A percentile compares a stretch with the other conserved stretches of the same genome.
Conservation (phyloP, 1,140 invertebrate genomes). For the Drosophila burlai region DNA sequence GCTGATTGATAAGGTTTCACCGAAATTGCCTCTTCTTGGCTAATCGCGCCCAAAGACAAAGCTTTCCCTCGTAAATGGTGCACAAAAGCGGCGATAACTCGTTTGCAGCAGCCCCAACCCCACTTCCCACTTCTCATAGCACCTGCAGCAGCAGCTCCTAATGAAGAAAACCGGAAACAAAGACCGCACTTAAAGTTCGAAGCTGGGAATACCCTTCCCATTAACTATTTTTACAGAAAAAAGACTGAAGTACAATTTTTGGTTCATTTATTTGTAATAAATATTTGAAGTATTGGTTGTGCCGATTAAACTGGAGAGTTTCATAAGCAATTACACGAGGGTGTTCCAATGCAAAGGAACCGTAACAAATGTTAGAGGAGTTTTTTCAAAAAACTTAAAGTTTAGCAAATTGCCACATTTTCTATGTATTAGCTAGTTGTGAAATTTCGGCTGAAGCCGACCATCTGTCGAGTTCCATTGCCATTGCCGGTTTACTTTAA, state of each 20-base stretch:
- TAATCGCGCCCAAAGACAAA: slow-evolving; percentile 60
- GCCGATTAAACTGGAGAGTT: background rate
- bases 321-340: slow-evolving; percentile 8
- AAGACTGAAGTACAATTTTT: background rate
- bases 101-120: slow-evolving; percentile 37
- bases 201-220: background rate
- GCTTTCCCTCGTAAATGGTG: slow-evolving; percentile 64
- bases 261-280: slow-evolving; percentile 17
- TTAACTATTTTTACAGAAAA: background rate
- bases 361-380: slow-evolving; percentile 14
- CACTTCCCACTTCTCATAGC: slow-evolving; percentile 1
- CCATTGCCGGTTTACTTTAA: background rate
- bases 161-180: slow-evolving; percentile 11
- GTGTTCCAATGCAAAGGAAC: slow-evolving; percentile 12
- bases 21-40: slow-evolving; percentile 35
- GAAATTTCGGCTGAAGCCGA: slow-evolving; percentile 8
- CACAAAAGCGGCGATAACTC: slow-evolving; percentile 33
- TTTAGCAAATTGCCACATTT: slow-evolving; percentile 13
- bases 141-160: slow-evolving; percentile 21
- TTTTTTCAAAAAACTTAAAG: slow-evolving; percentile 15
- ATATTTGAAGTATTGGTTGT: slow-evolving; percentile 9
- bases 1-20: slow-evolving; percentile 73
- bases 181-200: background rate
- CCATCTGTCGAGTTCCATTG: slow-evolving; percentile 7
- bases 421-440: slow-evolving; percentile 17